Evolutionary conservation across 2,113 vertebrate genomes (phyloP).

Genomic region (Trichomycterus rosablanca): DNA sequence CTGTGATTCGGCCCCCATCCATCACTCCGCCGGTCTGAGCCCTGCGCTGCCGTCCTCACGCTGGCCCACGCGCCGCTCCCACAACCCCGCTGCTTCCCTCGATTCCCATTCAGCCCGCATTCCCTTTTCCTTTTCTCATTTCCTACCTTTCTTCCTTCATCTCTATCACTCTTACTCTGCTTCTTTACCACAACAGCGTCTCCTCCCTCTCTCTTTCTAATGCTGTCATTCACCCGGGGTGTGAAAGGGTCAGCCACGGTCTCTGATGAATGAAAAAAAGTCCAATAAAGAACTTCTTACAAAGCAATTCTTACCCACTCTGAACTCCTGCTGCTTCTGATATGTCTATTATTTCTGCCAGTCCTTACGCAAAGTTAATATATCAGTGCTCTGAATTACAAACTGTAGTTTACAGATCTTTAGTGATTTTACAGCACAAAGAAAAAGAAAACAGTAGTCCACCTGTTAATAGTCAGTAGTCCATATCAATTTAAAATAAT

Average conservation of each 20-base stretch:
- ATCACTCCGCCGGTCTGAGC: conserved; percentile 35
- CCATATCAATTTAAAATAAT: too few relatives aligned
- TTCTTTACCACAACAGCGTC: conserved; percentile 16
- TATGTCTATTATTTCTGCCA: conserved; percentile 17
- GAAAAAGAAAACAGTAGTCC: background rate
- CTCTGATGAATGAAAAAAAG: conserved; percentile 2
- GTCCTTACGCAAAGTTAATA: background rate
- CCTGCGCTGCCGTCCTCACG: conserved; percentile 3
- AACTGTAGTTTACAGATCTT: background rate
- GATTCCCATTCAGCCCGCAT: conserved; percentile 30
- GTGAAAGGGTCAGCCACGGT: conserved; percentile 24
- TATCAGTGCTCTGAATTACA: background rate
- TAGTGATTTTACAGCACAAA: background rate
- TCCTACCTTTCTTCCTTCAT: conserved; percentile 43
- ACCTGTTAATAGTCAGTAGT: too few relatives aligned
- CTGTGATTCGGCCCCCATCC: conserved; percentile 37
- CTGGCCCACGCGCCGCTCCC: conserved; percentile 23
- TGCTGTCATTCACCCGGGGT: conserved; percentile 20
- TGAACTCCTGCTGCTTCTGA: background rate
- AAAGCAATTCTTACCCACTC: conserved; percentile 7
- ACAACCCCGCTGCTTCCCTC: conserved; percentile 17
- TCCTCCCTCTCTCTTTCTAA: conserved; percentile 28
- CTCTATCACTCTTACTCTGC: conserved; percentile 38
- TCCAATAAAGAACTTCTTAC: too few relatives aligned
- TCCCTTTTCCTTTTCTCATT: conserved; percentile 38